Evolutionary conservation across 2,888 invertebrate species (phyloP), one percentile per base, ranked within the genome.

Genomic region (Stenodema calcarata): DNA sequence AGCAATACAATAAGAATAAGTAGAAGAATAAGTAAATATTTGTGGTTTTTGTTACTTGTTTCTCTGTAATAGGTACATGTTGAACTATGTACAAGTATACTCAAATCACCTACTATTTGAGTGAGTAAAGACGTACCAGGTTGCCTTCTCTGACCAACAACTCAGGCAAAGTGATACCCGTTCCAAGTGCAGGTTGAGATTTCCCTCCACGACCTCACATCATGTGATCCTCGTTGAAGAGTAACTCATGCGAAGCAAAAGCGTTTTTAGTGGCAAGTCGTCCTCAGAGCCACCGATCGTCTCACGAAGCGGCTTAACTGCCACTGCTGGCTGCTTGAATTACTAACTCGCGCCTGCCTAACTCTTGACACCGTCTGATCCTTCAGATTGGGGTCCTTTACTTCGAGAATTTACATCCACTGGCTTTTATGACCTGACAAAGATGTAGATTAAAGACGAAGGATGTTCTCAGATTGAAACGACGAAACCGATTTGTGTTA

Each of bases 341-440:
- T 78, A 78, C 41, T 78, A 44, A 78, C 44, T 18, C 44, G 41
- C 78, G 23, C 78, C 44, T 42, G 44, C 42, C 78, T 73, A 78
- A 44, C 41, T 23, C 42, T 35, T 41, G 42, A 44, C 27, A 78
- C 44, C 30, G 16, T 44, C 41, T 23, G 78, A 78, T 78, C 78
- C 44, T 23, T 35, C n/a, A 78, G 78, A 78, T 78, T 78, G 41
- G 41, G 41, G 41, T 30, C 75, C 78, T 78, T 44, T 78, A 35
- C 35, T 62, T 62, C 23, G 78, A 44, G 62, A 78, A 78, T 78
- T 78, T 78, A 78, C 78, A 78, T 78, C 78, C 44, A 44, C 44
- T 2, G 75, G 78, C 14, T 78, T 78, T 78, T 78, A 78, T 27
- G 18, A 44, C 78, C 44, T 44, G n/a, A 44, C 14, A 78, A n/a